These are phyloP conservation scores for Furcula furcula DNA, from an alignment of 2,888 invertebrate species.

Conservation along the genomic window DNA sequence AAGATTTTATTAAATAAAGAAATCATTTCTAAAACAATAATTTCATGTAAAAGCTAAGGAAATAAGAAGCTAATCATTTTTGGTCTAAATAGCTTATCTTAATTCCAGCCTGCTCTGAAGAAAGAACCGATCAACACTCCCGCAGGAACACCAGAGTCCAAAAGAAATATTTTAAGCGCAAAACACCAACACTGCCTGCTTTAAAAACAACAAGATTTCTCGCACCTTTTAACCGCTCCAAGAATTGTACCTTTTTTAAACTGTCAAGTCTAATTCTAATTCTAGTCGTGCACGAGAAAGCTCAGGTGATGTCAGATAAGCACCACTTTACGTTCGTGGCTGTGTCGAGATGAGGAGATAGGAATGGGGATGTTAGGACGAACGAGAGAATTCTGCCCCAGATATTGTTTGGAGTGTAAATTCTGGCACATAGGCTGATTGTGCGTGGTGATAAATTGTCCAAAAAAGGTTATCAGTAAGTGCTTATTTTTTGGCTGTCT, in stretches of 20 bases:
- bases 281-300: conserved; percentile 11
- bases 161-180: not conserved
- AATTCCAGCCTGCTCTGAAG: too few relatives aligned
- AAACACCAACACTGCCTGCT: conserved; percentile 11
- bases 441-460: too few relatives aligned
- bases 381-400: conserved; percentile 7
- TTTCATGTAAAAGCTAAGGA: too few relatives aligned
- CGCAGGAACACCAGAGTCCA: not conserved
- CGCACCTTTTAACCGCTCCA: conserved; percentile 19
- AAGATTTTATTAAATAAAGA: too few relatives aligned
- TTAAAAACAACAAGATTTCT: conserved; percentile 9
- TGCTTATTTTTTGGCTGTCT: too few relatives aligned
- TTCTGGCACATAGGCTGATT: too few relatives aligned
- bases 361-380: conserved; percentile 4
- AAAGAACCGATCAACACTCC: not conserved
- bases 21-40: too few relatives aligned
- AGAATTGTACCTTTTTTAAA: conserved; percentile 19
- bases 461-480: too few relatives aligned
- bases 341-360: conserved; percentile 16
- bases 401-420: conserved; percentile 3
- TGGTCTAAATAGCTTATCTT: too few relatives aligned
- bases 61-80: too few relatives aligned
- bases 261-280: conserved; percentile 27
- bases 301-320: conserved; percentile 29
- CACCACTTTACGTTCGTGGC: conserved; percentile 17